Base-by-base conservation (phyloP, 2,888 invertebrate species). In the Abrostola triplasia region DNA sequence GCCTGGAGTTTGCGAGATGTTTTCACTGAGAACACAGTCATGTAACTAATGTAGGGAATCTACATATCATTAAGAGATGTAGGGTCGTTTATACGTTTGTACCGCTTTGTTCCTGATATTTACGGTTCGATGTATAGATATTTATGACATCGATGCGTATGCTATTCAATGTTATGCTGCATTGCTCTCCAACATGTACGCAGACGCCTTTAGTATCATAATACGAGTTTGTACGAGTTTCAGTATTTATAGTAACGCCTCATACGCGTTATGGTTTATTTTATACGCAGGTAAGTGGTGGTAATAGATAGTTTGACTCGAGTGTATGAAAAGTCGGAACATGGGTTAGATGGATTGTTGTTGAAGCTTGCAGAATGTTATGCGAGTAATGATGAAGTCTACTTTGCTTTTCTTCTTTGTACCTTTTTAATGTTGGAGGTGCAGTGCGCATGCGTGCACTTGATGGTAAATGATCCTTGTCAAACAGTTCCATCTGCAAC, bases 1-100 rank as follows among this genome's bases (percentile, higher is more conserved):
- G 11, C 37, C 50, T 36, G 57, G 64, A 84, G 87, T 88, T 88
- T 86, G 93, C 89, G 92, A 92, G 92, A 92, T 93, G 94, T 94
- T 93, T 92, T 88, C 92, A 91, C 93, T 80, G 90, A 85, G 93
- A 93, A 94, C 93, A 93, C 89, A 92, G 92, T 86, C 94, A 92
- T 94, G 94, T 94, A 92, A 92, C 93, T 94, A 94, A 94, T 93
- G 93, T 91, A 88, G 88, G 77, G 94, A 93, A 94, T 94, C 93
- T 94, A 94, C 94, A 94, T 94, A 94, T 94, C 94, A 94, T 94
- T 94, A 93, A 93, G 92, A 93, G 93, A 94, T 93, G 94, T 94
- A 88, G 92, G 85, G 86, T 88, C 90, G 88, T 88, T 89, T 91
- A 85, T 92, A 92, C 92, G 93, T 92, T 92, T 93, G 93, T 94